phyloP scores from a whole-genome alignment of 2,797 vertebrate genomes.

The Cirrhinus molitorella region DNA sequence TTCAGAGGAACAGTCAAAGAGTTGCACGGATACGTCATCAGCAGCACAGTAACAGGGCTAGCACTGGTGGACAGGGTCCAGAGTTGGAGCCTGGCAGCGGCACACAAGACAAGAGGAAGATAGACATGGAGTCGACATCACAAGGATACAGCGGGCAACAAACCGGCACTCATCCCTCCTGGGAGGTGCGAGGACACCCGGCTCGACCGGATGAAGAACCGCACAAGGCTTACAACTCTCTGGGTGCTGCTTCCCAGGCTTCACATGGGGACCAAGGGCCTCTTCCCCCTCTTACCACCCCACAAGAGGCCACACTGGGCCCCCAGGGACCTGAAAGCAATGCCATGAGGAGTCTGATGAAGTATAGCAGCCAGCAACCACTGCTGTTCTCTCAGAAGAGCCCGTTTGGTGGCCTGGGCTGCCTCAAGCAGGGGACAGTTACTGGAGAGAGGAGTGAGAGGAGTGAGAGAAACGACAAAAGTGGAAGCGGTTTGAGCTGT shows the following conservation, averaged over 20 bases:
- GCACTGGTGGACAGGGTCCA: conserved; percentile 62
- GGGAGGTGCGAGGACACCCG: conserved; percentile 75
- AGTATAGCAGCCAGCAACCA: conserved; percentile 93
- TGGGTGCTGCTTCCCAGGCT: conserved; percentile 74
- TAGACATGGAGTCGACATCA: conserved; percentile 74
- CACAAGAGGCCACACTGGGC: conserved; percentile 52
- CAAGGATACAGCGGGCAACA: conserved; percentile 76
- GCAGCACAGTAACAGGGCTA: conserved; percentile 82
- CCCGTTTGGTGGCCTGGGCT: conserved; percentile 88
- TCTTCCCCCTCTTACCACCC: conserved; percentile 62
- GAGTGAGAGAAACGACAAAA: conserved; percentile 73
- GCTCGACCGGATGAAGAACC: conserved; percentile 81
- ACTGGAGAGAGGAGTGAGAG: conserved; percentile 73
- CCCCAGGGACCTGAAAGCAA: conserved; percentile 81
- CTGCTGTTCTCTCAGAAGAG: conserved; percentile 88
- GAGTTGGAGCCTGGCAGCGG: conserved; percentile 57
- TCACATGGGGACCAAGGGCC: conserved; percentile 65
- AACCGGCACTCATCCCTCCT: conserved; percentile 72
- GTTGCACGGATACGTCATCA: conserved; percentile 95
- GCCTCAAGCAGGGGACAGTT: conserved; percentile 86
- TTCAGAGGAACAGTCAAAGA: conserved; percentile 87
- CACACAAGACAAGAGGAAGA: conserved; percentile 78
- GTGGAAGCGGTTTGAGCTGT: conserved; percentile 74
- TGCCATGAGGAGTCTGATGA: conserved; percentile 95
- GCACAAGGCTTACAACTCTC: conserved; percentile 81